Percentiles rank a stretch among this genome's conserved stretches.
These are phyloP conservation scores for Caradrina clavipalpis DNA, from an alignment of 2,888 invertebrate species.

Conservation along the genomic window DNA sequence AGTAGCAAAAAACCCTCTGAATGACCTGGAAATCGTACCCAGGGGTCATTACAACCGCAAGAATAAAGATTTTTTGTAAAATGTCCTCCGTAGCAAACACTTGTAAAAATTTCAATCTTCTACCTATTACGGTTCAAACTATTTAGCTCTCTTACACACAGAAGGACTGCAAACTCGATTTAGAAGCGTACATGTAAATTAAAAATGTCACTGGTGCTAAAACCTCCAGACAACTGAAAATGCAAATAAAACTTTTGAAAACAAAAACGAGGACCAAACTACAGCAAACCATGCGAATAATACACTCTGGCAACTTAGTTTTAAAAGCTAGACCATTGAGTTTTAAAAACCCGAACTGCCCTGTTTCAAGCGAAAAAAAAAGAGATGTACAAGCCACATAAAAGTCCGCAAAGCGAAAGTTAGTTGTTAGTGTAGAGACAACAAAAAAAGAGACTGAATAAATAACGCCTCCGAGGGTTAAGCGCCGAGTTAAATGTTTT, in stretches of 20 bases:
- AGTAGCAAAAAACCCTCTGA: no score
- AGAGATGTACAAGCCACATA: constrained; percentile 42
- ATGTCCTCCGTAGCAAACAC: no score
- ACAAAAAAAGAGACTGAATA: constrained; percentile 56
- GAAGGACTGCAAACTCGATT: neutral
- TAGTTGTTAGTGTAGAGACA: constrained; percentile 57
- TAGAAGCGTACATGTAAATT: neutral
- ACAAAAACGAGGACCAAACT: constrained; percentile 17
- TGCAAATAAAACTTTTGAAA: constrained; percentile 9
- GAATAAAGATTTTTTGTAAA: no score
- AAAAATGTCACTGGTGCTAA: neutral
- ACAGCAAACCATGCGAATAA: constrained; percentile 34
- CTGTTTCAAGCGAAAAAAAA: constrained; percentile 31
- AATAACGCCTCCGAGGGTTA: constrained; percentile 54
- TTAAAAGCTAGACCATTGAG: constrained; percentile 33
- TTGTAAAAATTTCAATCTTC: no score
- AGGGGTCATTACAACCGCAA: no score
- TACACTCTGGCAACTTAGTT: constrained; percentile 33
- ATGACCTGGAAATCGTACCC: no score
- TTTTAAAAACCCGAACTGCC: constrained; percentile 23
- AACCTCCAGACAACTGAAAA: neutral
- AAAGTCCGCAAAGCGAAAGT: constrained; percentile 51
- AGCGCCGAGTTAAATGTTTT: constrained; percentile 51
- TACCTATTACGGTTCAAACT: no score
- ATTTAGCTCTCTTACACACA: no score